phyloP scores from a whole-genome alignment of 2,888 invertebrate species.

The Lithophane semibrunnea region DNA sequence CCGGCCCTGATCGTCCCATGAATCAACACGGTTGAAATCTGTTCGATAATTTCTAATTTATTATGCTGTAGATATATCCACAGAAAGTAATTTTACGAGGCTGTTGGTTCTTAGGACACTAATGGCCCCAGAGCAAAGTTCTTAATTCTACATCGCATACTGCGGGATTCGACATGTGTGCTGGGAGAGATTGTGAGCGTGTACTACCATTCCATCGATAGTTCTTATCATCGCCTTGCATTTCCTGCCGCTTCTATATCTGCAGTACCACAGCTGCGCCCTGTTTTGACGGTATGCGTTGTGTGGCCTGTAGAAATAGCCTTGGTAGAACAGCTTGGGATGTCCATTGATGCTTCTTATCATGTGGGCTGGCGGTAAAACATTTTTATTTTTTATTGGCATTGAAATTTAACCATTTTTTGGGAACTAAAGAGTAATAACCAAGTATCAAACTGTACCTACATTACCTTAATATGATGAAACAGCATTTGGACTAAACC shows the following conservation, averaged over 20 bases:
- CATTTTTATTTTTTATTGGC: background rate
- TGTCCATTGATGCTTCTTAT: constrained; percentile 67
- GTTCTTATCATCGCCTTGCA: constrained; percentile 61
- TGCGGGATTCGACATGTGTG: constrained; percentile 51
- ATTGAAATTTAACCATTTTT: background rate
- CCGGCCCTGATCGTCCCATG: background rate
- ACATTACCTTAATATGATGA: constrained; percentile 16
- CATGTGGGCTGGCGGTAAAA: constrained; percentile 53
- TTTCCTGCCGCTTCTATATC: constrained; percentile 63
- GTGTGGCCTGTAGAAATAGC: constrained; percentile 75
- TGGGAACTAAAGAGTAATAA: background rate
- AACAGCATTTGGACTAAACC: background rate
- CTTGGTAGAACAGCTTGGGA: constrained; percentile 75
- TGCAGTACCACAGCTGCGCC: constrained; percentile 79
- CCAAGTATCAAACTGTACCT: constrained; percentile 9
- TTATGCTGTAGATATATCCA: background rate
- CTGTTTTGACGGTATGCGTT: constrained; percentile 75
- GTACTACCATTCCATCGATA: constrained; percentile 52
- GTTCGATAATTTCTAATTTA: background rate
- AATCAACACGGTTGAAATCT: background rate
- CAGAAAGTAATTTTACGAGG: background rate
- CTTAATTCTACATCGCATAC: background rate
- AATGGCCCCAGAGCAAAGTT: background rate
- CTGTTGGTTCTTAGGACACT: background rate
- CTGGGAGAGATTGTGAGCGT: background rate